Evolutionary conservation across 2,113 vertebrate genomes (phyloP).

Genomic region (Sceloporus undulatus): DNA sequence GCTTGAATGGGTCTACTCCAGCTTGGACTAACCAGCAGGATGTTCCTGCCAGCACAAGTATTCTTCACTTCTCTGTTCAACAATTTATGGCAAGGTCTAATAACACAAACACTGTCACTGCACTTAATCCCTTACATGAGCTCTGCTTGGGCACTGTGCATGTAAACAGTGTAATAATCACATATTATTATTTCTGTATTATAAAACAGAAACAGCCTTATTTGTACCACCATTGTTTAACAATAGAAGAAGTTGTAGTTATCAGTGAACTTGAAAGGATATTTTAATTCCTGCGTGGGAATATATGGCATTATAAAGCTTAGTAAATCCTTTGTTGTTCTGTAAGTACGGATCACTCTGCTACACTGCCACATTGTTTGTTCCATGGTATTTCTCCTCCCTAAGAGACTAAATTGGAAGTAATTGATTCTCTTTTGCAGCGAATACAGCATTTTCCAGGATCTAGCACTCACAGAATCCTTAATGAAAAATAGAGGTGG

Average conservation of each 20-base stretch:
- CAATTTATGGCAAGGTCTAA: background rate
- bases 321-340: slow-evolving; percentile 40
- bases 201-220: slow-evolving; percentile 57
- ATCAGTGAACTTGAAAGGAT: slow-evolving; percentile 61
- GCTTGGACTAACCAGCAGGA: no score
- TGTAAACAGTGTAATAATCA: background rate
- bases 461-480: background rate
- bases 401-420: slow-evolving; percentile 38
- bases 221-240: slow-evolving; percentile 55
- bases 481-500: slow-evolving; percentile 13
- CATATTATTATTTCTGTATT: slow-evolving; percentile 43
- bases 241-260: slow-evolving; percentile 64
- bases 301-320: slow-evolving; percentile 49
- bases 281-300: slow-evolving; percentile 50
- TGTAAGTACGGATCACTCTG: slow-evolving; percentile 35
- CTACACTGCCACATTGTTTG: slow-evolving; percentile 36
- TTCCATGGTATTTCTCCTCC: slow-evolving; percentile 10
- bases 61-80: no score
- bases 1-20: no score
- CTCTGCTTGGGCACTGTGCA: background rate
- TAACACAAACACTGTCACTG: background rate
- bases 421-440: slow-evolving; percentile 46
- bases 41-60: no score
- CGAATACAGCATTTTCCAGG: slow-evolving; percentile 22
- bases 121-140: background rate